Percentiles rank a stretch among this genome's conserved stretches.
Conservation (phyloP, 2,888 invertebrate genomes). For the Coremacera marginata region DNA sequence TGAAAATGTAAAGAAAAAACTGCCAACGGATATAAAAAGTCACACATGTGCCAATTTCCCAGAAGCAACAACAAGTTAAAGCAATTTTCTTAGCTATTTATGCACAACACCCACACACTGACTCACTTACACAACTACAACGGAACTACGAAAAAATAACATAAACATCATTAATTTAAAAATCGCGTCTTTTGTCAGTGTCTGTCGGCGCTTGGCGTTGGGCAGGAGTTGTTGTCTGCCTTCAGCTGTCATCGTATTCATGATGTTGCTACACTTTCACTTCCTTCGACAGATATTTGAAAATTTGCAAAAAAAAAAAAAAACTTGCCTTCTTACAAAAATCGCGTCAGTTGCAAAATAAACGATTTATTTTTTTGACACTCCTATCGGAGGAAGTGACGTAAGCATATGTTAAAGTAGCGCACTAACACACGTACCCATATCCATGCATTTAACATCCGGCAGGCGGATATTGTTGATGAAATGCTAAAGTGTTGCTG, state of each 20-base stretch:
- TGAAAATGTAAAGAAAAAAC: conserved; percentile 52
- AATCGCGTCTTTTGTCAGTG: conserved; percentile 41
- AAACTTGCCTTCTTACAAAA: background rate
- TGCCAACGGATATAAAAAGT: conserved; percentile 60
- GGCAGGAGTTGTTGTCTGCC: background rate
- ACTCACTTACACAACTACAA: conserved; percentile 45
- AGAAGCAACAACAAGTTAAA: conserved; percentile 3
- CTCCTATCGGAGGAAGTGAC: conserved; percentile 32
- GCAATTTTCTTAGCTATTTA: conserved; percentile 32
- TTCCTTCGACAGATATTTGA: conserved; percentile 20
- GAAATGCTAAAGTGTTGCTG: conserved; percentile 2
- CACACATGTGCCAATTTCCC: conserved; percentile 63
- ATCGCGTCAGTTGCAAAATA: conserved; percentile 43
- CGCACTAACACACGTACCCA: background rate
- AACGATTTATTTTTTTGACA: conserved; percentile 55
- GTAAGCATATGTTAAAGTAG: conserved; percentile 5
- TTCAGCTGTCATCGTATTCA: background rate
- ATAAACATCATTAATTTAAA: conserved; percentile 63
- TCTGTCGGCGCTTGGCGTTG: background rate
- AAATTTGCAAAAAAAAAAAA: background rate
- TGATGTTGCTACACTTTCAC: conserved; percentile 40
- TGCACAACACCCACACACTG: background rate
- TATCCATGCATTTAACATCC: conserved; percentile 6
- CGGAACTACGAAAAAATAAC: conserved; percentile 27
- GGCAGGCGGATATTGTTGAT: conserved; percentile 27